These are phyloP conservation scores for Acanthococcus lagerstroemiae DNA, from an alignment of 2,888 invertebrate species.

Conservation along the genomic window DNA sequence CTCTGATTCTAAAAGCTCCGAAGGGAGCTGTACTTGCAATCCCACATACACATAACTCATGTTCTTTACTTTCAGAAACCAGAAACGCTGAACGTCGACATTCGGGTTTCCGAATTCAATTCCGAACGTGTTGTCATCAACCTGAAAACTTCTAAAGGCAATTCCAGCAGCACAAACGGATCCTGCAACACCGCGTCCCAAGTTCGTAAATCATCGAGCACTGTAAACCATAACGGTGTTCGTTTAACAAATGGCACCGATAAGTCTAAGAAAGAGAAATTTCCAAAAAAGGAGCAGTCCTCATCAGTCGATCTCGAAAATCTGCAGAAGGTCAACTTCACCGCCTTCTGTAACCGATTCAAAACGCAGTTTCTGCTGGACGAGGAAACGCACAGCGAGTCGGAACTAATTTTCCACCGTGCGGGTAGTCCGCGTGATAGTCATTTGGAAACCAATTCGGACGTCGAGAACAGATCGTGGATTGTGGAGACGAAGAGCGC, in stretches of 20 bases:
- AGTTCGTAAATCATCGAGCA: neutral
- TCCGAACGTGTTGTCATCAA: neutral
- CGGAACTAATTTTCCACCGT: neutral
- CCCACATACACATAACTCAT: too few relatives aligned
- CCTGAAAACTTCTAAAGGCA: neutral
- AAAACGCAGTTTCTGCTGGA: neutral
- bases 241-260: neutral
- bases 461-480: slow-evolving; percentile 10
- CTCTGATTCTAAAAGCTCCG: too few relatives aligned
- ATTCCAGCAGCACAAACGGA: neutral
- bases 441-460: neutral
- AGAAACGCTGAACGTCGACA: neutral
- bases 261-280: neutral
- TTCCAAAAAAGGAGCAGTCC: neutral
- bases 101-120: slow-evolving; percentile 3
- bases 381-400: slow-evolving; percentile 8
- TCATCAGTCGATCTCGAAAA: neutral
- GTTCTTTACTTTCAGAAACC: neutral
- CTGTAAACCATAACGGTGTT: neutral
- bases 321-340: neutral
- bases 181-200: too few relatives aligned
- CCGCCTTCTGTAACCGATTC: neutral
- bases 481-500: slow-evolving; percentile 5
- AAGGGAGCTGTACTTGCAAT: too few relatives aligned
- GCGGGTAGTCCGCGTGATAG: neutral